These are phyloP conservation scores for Perca fluviatilis DNA, from an alignment of 2,113 vertebrate genomes.

Conservation along the genomic window DNA sequence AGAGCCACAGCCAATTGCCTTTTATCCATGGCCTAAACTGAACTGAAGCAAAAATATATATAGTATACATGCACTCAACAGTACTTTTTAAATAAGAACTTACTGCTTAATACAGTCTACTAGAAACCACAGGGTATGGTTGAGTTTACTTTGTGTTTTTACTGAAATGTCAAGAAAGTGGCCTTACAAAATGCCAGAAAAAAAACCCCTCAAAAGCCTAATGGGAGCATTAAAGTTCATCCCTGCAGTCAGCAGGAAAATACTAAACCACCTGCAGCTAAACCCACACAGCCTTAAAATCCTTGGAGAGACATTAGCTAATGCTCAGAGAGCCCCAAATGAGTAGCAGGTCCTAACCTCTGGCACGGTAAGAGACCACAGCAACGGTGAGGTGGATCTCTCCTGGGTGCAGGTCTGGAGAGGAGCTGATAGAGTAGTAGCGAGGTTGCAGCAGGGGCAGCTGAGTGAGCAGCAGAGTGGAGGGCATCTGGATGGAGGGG, in stretches of 20 bases:
- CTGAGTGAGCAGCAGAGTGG: conserved; percentile 94
- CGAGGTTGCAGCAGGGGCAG: conserved; percentile 95
- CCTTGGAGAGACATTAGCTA: not conserved
- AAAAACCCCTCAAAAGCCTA: not conserved
- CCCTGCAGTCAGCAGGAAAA: not conserved
- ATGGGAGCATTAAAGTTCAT: not conserved
- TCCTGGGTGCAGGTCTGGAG: conserved; percentile 90
- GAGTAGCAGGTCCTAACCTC: conserved; percentile 83
- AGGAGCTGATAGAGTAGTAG: conserved; percentile 99
- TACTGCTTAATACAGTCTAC: not conserved
- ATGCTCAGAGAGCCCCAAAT: not conserved
- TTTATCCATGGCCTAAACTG: conserved; percentile 5
- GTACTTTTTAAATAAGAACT: not conserved
- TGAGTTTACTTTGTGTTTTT: not conserved
- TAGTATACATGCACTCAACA: not conserved
- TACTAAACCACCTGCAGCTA: not conserved
- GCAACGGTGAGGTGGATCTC: conserved; percentile 98
- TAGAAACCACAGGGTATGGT: not conserved
- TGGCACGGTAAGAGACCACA: conserved; percentile 92
- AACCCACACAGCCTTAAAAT: conserved; percentile 12
- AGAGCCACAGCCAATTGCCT: not conserved
- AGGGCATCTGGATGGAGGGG: conserved; percentile 94
- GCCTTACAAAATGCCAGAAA: not conserved
- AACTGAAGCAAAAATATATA: not conserved
- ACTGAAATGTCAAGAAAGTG: not conserved